These are phyloP conservation scores for Novumbra hubbsi DNA, from an alignment of 2,797 vertebrate genomes.

Conservation along the genomic window DNA sequence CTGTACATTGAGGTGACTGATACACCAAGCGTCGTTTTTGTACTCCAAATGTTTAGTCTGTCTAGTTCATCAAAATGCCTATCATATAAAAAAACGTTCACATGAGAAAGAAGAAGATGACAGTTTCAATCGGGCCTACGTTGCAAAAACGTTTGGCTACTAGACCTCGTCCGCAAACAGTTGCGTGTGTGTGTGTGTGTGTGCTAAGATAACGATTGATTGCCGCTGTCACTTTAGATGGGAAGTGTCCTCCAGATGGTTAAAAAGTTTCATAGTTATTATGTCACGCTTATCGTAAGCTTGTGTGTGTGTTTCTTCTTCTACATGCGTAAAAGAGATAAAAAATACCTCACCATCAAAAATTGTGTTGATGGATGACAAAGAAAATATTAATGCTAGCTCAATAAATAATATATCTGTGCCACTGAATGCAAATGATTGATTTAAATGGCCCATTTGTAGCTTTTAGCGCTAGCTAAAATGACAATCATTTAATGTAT, in stretches of 20 bases:
- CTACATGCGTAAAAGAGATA: not conserved
- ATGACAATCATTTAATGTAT: conserved; percentile 15
- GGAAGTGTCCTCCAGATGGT: conserved; percentile 45
- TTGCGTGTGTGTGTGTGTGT: conserved; percentile 7
- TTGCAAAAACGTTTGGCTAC: not conserved
- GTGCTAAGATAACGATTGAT: conserved; percentile 14
- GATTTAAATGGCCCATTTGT: conserved; percentile 15
- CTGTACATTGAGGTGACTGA: conserved; percentile 7
- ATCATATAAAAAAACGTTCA: no score
- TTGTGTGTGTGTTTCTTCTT: not conserved
- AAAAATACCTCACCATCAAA: conserved; percentile 5
- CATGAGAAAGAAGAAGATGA: not conserved
- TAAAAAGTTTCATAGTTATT: conserved; percentile 27
- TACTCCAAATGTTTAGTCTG: not conserved
- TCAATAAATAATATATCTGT: not conserved
- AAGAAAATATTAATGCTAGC: conserved; percentile 6
- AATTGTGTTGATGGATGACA: conserved; percentile 14
- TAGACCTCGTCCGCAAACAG: not conserved
- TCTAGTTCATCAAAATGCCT: not conserved
- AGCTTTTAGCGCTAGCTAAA: conserved; percentile 8
- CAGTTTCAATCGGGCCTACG: not conserved
- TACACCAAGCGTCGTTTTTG: not conserved
- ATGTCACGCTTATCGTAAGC: not conserved
- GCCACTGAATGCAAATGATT: conserved; percentile 14
- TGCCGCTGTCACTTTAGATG: conserved; percentile 26